Base-by-base conservation (phyloP, 2,888 invertebrate genomes). In the Cerceris ruficornis region DNA sequence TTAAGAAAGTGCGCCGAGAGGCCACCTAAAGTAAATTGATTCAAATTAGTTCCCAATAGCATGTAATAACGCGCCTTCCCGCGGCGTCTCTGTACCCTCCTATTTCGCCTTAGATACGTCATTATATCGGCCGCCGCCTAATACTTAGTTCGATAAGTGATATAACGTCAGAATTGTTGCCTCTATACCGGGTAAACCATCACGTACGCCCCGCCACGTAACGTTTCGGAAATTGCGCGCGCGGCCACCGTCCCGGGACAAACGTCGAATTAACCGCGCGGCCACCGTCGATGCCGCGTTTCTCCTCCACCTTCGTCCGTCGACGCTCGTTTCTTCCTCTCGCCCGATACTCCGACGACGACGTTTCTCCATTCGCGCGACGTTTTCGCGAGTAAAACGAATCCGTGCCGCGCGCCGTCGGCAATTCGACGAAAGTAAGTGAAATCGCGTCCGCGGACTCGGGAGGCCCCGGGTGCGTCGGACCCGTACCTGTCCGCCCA, bases 11-110 rank as follows among this genome's bases (percentile, higher is more conserved):
- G 83, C 83, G 73, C 78, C 61, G 81, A 74, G 82, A 81, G 86
- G 86, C 85, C 87, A 86, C 86, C 88, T 85, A 87, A 88, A 89
- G 87, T 88, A 89, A 91, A 92, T 91, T 91, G 91, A 92, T 92
- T 92, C 91, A 90, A 91, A 91, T 91, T 91, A 91, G 90, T 90
- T 90, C 89, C 88, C 90, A 90, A 91, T 91, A 91, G 90, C 91
- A 86, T 90, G 88, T 91, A 90, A 91, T 91, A 88, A 88, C 86
- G 88, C 83, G 81, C 82, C 81, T 86, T 88, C 85, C 80, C 82
- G 84, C 85, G 75, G 83, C 82, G 54, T 82, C 82, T 81, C 82
- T 67, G 82, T 83, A 81, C 83, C 86, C 86, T 83, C 81, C 86
- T 80, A 86, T 83, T 86, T 81, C 82, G 84, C 81, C 86, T 86